These are phyloP conservation scores for Barnardius zonarius DNA, from an alignment of 2,113 vertebrate species.

Conservation along the genomic window DNA sequence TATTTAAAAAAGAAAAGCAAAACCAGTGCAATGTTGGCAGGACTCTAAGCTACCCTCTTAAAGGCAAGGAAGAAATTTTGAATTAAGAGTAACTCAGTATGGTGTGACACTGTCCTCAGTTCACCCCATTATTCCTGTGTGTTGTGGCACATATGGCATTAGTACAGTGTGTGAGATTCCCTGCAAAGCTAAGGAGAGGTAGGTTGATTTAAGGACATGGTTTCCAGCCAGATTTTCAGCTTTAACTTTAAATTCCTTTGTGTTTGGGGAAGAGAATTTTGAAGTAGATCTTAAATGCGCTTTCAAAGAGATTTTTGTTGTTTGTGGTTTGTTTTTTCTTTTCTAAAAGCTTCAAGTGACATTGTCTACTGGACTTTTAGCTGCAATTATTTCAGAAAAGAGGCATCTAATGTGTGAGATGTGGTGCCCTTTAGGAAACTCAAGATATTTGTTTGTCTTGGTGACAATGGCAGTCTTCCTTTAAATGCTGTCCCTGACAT, in stretches of 20 bases:
- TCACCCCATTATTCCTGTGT: constrained; percentile 69
- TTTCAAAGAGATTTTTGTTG: not conserved
- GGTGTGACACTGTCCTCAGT: constrained; percentile 64
- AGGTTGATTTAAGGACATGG: constrained; percentile 70
- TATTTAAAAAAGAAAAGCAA: not conserved
- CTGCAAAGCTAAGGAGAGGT: constrained; percentile 68
- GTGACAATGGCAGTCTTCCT: not conserved
- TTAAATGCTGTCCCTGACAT: not conserved
- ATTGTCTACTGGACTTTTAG: not conserved
- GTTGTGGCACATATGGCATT: constrained; percentile 71
- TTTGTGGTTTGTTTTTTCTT: not conserved
- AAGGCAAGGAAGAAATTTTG: constrained; percentile 48
- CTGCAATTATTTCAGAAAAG: constrained; percentile 14
- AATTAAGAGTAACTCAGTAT: constrained; percentile 56
- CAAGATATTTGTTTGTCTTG: constrained; percentile 6
- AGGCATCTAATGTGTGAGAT: not conserved
- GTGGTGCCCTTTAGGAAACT: not conserved
- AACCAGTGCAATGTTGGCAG: constrained; percentile 32
- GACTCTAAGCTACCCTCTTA: not conserved
- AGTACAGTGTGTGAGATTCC: constrained; percentile 69
- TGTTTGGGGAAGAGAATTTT: constrained; percentile 18
- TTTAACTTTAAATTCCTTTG: constrained; percentile 50
- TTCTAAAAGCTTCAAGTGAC: not conserved
- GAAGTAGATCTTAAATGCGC: not conserved
- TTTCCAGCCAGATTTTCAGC: constrained; percentile 62